phyloP scores from a whole-genome alignment of 2,888 invertebrate species.

The Drosophila subsilvestris region DNA sequence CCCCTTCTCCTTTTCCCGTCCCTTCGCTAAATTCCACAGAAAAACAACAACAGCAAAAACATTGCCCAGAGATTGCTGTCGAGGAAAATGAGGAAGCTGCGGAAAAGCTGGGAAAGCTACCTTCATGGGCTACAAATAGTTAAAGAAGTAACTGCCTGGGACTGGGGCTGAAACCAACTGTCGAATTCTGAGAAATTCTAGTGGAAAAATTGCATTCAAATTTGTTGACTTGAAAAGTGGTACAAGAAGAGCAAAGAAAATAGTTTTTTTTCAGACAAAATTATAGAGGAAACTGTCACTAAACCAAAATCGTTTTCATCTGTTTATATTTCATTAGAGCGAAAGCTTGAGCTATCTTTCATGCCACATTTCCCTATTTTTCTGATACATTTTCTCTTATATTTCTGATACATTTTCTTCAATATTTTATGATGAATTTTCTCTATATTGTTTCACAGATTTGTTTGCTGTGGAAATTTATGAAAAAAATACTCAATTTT shows the following conservation, averaged over 20 bases:
- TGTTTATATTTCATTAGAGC: not conserved
- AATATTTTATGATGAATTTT: not conserved
- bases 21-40: not conserved
- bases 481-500: constrained; percentile 6
- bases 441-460: not conserved
- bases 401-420: not conserved
- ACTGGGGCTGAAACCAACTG: not conserved
- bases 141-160: constrained; percentile 23
- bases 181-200: constrained; percentile 19
- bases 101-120: constrained; percentile 38
- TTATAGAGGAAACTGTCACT: not conserved
- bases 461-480: constrained; percentile 8
- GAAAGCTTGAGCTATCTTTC: not conserved
- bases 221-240: not conserved
- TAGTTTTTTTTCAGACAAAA: no score
- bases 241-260: constrained; percentile 3
- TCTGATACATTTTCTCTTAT: not conserved
- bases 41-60: no score
- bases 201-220: constrained; percentile 1
- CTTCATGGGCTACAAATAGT: not conserved
- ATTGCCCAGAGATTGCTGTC: constrained; percentile 19
- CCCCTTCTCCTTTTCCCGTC: not conserved
- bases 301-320: not conserved
- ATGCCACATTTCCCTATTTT: not conserved
- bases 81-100: constrained; percentile 47